phyloP scores from a whole-genome alignment of 2,797 vertebrate species.

The Centropyge bicolor region DNA sequence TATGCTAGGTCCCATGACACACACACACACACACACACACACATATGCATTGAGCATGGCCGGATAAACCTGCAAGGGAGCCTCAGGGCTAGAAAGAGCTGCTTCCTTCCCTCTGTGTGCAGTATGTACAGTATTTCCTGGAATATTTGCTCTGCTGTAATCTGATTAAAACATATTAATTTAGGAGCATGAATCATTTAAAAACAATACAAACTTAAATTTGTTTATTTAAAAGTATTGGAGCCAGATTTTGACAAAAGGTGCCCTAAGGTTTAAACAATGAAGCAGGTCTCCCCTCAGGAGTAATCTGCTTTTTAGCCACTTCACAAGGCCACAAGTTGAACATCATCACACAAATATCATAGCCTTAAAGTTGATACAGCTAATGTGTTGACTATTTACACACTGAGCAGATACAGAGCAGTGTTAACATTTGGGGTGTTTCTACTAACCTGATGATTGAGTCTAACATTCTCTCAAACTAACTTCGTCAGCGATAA shows the following conservation, averaged over 20 bases:
- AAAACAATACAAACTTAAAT: background rate
- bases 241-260: background rate
- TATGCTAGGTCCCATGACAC: constrained; percentile 46
- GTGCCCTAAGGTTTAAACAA: background rate
- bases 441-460: background rate
- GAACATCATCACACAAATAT: too few relatives aligned
- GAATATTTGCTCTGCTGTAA: background rate
- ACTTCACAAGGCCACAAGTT: background rate
- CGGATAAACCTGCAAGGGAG: background rate
- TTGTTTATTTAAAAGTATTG: background rate
- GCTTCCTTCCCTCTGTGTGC: background rate
- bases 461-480: too few relatives aligned
- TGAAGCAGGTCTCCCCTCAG: too few relatives aligned
- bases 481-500: background rate
- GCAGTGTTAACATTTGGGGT: background rate
- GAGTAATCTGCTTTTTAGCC: background rate
- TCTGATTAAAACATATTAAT: constrained; percentile 4
- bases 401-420: background rate
- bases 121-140: background rate
- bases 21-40: constrained; percentile 39
- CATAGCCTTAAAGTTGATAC: too few relatives aligned
- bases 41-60: constrained; percentile 14
- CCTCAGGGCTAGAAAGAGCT: constrained; percentile 5
- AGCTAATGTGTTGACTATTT: background rate
- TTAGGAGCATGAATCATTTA: background rate